These are phyloP conservation scores for Griposia aprilina DNA, from an alignment of 2,888 invertebrate species.

Conservation along the genomic window DNA sequence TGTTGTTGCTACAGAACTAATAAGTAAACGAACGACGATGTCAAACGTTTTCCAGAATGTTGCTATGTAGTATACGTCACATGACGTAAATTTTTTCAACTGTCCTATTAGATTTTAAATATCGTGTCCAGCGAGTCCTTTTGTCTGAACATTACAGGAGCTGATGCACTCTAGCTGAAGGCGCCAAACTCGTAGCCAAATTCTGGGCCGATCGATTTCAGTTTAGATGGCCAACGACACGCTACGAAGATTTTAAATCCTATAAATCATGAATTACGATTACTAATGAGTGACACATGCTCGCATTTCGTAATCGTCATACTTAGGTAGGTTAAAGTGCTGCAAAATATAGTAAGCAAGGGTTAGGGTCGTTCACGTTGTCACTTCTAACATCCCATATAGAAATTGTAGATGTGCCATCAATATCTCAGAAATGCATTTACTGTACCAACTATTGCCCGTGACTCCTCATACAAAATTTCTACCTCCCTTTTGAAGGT, in stretches of 20 bases:
- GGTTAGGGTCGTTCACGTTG: not conserved
- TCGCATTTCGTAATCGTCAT: not conserved
- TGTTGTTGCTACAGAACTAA: not conserved
- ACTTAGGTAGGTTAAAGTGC: not conserved
- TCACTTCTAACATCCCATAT: not conserved
- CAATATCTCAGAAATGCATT: not conserved
- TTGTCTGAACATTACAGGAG: too few relatives aligned
- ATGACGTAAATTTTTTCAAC: not conserved
- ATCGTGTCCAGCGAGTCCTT: not conserved
- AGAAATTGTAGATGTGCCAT: not conserved
- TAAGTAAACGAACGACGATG: not conserved
- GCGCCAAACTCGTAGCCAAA: not conserved
- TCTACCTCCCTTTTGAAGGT: not conserved
- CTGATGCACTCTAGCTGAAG: not conserved
- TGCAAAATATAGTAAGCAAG: not conserved
- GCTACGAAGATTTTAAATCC: not conserved
- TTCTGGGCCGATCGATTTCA: not conserved
- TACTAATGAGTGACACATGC: too few relatives aligned
- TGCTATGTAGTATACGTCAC: not conserved
- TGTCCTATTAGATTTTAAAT: not conserved
- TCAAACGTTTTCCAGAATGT: not conserved
- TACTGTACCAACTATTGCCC: too few relatives aligned
- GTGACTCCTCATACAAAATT: not conserved
- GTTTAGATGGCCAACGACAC: not conserved
- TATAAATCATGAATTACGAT: not conserved